A percentile compares a stretch with the other conserved stretches of the same genome.
phyloP scores from a whole-genome alignment of 2,113 vertebrate species.

The Tauraco erythrolophus region DNA sequence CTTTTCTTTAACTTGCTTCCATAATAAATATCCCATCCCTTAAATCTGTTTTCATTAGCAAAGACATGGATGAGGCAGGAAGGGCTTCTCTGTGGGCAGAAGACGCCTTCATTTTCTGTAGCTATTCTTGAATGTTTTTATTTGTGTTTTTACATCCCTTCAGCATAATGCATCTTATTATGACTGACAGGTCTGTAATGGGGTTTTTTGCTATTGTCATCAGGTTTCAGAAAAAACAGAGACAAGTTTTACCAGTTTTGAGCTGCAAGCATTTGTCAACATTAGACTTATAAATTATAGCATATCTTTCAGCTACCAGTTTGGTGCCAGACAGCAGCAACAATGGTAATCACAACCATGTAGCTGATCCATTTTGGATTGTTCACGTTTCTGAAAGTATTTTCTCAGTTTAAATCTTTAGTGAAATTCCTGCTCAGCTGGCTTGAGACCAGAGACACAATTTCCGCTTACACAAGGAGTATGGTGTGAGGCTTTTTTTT shows the following conservation, averaged over 20 bases:
- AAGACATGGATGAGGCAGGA: constrained; percentile 19
- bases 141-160: constrained; percentile 42
- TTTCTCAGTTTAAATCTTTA: constrained; percentile 35
- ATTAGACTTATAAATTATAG: constrained; percentile 52
- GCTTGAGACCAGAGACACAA: not conserved
- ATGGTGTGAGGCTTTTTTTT: not conserved
- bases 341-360: constrained; percentile 18
- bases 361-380: constrained; percentile 21
- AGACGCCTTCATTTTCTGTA: constrained; percentile 32
- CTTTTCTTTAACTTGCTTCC: constrained; percentile 71
- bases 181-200: constrained; percentile 61
- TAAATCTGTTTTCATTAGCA: constrained; percentile 76
- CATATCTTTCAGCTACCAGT: constrained; percentile 14
- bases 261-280: constrained; percentile 50
- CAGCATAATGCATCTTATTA: constrained; percentile 47
- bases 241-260: constrained; percentile 36
- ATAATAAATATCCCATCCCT: constrained; percentile 70
- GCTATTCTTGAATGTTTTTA: constrained; percentile 44
- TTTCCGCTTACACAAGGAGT: not conserved
- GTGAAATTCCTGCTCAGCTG: constrained; percentile 4
- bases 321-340: constrained; percentile 55
- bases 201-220: constrained; percentile 55
- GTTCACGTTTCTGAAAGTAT: constrained; percentile 33
- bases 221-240: constrained; percentile 49
- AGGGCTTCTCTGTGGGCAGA: not conserved